Conservation (phyloP, 2,797 vertebrate genomes). For the Ceyx erithaca region DNA sequence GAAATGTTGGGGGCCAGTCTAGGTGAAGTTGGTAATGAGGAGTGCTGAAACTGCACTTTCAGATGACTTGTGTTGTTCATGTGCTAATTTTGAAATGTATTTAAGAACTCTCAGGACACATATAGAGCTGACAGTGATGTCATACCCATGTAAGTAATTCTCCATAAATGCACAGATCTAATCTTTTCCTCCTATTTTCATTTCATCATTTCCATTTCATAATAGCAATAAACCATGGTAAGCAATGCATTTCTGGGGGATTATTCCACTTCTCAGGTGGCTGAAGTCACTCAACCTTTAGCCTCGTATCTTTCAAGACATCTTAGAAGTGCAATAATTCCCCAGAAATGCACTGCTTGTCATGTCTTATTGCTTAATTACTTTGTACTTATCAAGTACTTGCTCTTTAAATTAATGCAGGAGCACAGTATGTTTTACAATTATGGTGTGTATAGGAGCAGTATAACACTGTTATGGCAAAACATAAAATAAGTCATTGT, state of each 20-base stretch:
- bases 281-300: constrained; percentile 81
- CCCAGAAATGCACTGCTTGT: constrained; percentile 75
- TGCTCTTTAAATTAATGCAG: constrained; percentile 72
- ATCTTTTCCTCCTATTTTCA: constrained; percentile 78
- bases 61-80: constrained; percentile 66
- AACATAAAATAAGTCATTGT: constrained; percentile 64
- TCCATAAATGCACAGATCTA: constrained; percentile 76
- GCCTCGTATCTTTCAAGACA: constrained; percentile 75
- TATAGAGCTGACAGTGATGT: constrained; percentile 80
- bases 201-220: constrained; percentile 79
- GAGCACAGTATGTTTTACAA: constrained; percentile 60
- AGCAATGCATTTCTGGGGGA: constrained; percentile 71
- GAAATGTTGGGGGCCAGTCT: constrained; percentile 55
- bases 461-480: constrained; percentile 49
- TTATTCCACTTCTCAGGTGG: constrained; percentile 77
- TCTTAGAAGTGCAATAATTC: constrained; percentile 77
- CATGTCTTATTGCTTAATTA: constrained; percentile 82
- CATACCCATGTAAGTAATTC: constrained; percentile 76
- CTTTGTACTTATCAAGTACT: constrained; percentile 77
- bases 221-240: constrained; percentile 76
- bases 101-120: constrained; percentile 77
- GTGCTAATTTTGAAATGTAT: constrained; percentile 71
- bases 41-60: constrained; percentile 73
- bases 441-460: constrained; percentile 45
- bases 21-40: constrained; percentile 55